phyloP scores from a whole-genome alignment of 2,797 vertebrate genomes.

The Myotis daubentonii region DNA sequence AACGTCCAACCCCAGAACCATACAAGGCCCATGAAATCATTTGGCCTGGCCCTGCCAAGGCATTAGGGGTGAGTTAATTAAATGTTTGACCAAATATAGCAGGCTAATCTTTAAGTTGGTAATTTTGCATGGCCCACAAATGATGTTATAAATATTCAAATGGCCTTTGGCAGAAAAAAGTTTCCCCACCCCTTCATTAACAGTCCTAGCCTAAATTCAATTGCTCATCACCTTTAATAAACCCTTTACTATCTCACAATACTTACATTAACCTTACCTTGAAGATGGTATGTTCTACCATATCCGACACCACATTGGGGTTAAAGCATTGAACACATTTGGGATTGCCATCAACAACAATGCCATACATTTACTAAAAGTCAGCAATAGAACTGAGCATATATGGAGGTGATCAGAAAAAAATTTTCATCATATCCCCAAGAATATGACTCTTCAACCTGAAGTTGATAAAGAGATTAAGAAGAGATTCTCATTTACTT shows the following conservation, averaged over 20 bases:
- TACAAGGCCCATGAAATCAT: too few relatives aligned
- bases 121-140: too few relatives aligned
- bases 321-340: background rate
- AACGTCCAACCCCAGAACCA: too few relatives aligned
- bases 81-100: too few relatives aligned
- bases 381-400: background rate
- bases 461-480: slow-evolving; percentile 31
- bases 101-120: too few relatives aligned
- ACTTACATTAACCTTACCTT: background rate
- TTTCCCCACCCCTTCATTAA: too few relatives aligned
- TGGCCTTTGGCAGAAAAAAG: too few relatives aligned
- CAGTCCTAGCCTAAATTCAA: background rate
- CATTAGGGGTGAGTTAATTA: too few relatives aligned
- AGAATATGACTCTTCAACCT: background rate
- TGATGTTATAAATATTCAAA: too few relatives aligned
- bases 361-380: background rate
- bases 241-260: background rate
- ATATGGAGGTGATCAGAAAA: background rate
- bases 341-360: background rate
- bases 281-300: background rate
- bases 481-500: slow-evolving; percentile 54
- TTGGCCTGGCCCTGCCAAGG: too few relatives aligned
- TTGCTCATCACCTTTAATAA: fast-evolving
- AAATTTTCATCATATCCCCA: background rate
- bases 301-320: background rate